These are phyloP conservation scores for Brachyistius frenatus DNA, from an alignment of 2,113 vertebrate genomes.

Conservation along the genomic window DNA sequence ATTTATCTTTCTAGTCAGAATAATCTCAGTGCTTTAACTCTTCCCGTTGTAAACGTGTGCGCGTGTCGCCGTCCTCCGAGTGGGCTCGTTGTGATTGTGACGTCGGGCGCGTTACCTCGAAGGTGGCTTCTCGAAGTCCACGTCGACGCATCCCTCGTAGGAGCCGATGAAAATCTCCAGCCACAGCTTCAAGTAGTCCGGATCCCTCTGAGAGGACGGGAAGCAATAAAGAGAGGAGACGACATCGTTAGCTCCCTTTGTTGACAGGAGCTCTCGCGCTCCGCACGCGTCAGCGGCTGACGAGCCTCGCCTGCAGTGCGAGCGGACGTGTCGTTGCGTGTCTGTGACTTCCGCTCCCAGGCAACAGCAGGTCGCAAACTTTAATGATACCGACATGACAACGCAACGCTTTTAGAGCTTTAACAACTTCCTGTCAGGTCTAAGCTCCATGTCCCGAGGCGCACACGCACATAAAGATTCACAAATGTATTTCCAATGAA, in stretches of 20 bases:
- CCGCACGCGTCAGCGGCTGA: slow-evolving; percentile 12
- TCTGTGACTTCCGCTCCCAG: not conserved
- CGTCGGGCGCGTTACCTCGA: slow-evolving; percentile 86
- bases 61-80: too few relatives aligned
- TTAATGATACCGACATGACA: not conserved
- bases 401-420: too few relatives aligned
- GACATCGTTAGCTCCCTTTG: slow-evolving; percentile 27
- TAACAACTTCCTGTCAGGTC: too few relatives aligned
- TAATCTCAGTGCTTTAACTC: too few relatives aligned
- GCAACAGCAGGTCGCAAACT: slow-evolving; percentile 9
- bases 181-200: slow-evolving; percentile 97
- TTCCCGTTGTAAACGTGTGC: too few relatives aligned
- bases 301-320: not conserved
- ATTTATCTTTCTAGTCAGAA: too few relatives aligned
- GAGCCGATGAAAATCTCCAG: slow-evolving; percentile 96
- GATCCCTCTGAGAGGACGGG: slow-evolving; percentile 89
- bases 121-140: slow-evolving; percentile 96
- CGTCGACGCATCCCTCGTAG: slow-evolving; percentile 95
- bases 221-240: not conserved
- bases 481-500: too few relatives aligned
- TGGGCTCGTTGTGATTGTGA: not conserved
- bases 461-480: too few relatives aligned
- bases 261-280: slow-evolving; percentile 19
- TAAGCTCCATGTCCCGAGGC: too few relatives aligned
- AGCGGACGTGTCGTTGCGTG: slow-evolving; percentile 4